These are phyloP conservation scores for Sussaba pulchella DNA, from an alignment of 2,888 invertebrate genomes.

Conservation along the genomic window DNA sequence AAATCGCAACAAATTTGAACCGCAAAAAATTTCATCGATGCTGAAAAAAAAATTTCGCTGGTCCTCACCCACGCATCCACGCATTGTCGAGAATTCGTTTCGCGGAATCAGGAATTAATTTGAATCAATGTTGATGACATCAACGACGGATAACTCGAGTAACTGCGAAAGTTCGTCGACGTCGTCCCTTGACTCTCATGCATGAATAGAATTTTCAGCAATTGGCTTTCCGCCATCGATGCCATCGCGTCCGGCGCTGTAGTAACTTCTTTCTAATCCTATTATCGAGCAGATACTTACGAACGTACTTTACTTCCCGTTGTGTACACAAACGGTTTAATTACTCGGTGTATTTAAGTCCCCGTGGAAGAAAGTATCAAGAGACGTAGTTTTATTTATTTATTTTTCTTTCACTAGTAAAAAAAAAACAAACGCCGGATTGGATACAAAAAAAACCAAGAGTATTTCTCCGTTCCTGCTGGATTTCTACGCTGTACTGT, in stretches of 20 bases:
- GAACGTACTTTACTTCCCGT: slow-evolving; percentile 1
- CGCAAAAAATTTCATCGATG: too few species aligned
- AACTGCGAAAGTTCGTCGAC: neutral
- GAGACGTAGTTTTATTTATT: neutral
- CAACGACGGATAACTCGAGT: neutral
- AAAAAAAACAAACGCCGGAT: slow-evolving; percentile 1
- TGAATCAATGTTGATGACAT: too few species aligned
- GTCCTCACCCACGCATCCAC: too few species aligned
- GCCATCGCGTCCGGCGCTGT: neutral
- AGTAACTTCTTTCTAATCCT: slow-evolving; percentile 3
- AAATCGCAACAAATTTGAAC: too few species aligned
- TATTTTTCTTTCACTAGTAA: slow-evolving; percentile 19
- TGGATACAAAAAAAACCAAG: neutral
- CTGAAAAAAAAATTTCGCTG: too few species aligned
- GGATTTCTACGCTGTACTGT: slow-evolving; percentile 15
- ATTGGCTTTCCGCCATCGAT: slow-evolving; percentile 1
- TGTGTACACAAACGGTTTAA: slow-evolving; percentile 20
- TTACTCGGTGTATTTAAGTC: neutral
- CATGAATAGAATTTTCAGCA: neutral
- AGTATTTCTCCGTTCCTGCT: slow-evolving; percentile 18
- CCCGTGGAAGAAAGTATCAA: neutral
- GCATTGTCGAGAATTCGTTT: too few species aligned
- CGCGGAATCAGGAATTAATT: too few species aligned
- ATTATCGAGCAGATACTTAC: neutral
- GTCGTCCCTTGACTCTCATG: slow-evolving; percentile 9